Conservation (phyloP, 2,113 vertebrate species). For the Sterrhoptilus dennistouni region DNA sequence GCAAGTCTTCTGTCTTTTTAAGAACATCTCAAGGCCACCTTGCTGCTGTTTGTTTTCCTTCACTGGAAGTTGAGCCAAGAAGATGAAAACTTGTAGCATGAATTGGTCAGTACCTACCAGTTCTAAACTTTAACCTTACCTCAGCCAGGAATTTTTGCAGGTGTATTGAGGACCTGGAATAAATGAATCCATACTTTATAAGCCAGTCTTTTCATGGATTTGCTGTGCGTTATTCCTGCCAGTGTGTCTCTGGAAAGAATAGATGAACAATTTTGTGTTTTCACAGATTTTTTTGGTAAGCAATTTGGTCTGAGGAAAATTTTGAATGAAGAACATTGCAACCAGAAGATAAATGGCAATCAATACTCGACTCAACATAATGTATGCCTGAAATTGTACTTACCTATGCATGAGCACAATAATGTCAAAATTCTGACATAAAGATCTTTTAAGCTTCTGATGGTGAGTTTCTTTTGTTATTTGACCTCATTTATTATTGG, state of each 20-base stretch:
- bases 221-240: background rate
- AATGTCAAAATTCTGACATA: background rate
- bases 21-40: background rate
- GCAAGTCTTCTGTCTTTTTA: background rate
- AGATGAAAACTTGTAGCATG: background rate
- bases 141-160: background rate
- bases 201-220: background rate
- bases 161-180: background rate
- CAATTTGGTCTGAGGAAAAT: background rate
- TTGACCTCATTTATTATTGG: slow-evolving; percentile 40
- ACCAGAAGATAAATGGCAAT: background rate
- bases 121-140: background rate
- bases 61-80: background rate
- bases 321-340: background rate
- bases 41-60: background rate
- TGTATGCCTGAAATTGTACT: background rate
- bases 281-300: background rate
- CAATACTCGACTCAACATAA: background rate
- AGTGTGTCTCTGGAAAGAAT: background rate
- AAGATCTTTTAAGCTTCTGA: background rate
- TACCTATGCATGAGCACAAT: background rate
- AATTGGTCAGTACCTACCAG: background rate
- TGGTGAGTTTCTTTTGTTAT: slow-evolving; percentile 4
- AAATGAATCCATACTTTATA: background rate
- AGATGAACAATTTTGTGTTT: background rate